These are phyloP conservation scores for Chrysogorgia sp. DNA, from an alignment of 92 coral and sea anemone species.

Conservation along the genomic window DNA sequence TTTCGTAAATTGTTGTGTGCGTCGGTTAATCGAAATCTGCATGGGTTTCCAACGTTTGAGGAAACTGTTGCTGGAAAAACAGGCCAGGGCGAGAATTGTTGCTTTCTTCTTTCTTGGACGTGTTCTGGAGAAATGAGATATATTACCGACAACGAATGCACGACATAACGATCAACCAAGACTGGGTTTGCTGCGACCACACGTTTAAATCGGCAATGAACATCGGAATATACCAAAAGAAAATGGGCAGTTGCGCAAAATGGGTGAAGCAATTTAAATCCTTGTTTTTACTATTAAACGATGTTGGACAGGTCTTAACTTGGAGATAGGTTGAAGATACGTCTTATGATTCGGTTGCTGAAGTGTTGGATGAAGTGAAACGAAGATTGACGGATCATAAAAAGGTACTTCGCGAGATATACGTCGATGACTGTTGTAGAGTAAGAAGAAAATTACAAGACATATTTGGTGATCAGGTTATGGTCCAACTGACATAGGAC, in stretches of 20 bases:
- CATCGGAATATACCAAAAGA: slow-evolving; percentile 11
- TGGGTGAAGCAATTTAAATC: slow-evolving; percentile 29
- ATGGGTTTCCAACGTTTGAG: slow-evolving; percentile 21
- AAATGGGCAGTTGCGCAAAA: background rate
- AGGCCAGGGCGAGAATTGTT: slow-evolving; percentile 51
- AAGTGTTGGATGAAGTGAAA: no score
- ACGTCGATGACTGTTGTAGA: no score
- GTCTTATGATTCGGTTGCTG: no score
- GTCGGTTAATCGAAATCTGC: background rate
- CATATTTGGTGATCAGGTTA: background rate
- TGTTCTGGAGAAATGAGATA: slow-evolving; percentile 51
- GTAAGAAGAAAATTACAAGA: no score
- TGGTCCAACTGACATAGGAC: background rate
- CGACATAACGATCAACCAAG: slow-evolving; percentile 36
- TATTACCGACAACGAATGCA: slow-evolving; percentile 47
- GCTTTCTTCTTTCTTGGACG: slow-evolving; percentile 42
- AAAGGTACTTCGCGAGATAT: no score
- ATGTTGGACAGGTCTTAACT: slow-evolving; percentile 13
- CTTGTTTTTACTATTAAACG: slow-evolving; percentile 5
- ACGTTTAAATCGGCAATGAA: slow-evolving; percentile 48
- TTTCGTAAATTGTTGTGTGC: slow-evolving; percentile 14
- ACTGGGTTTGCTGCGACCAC: slow-evolving; percentile 67
- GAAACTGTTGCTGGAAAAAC: background rate
- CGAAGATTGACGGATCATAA: no score
- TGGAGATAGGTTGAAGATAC: slow-evolving; percentile 21